Evolutionary conservation across 2,888 invertebrate genomes (phyloP), one percentile per base, ranked within the genome.

Genomic region (Esperia sulphurella): DNA sequence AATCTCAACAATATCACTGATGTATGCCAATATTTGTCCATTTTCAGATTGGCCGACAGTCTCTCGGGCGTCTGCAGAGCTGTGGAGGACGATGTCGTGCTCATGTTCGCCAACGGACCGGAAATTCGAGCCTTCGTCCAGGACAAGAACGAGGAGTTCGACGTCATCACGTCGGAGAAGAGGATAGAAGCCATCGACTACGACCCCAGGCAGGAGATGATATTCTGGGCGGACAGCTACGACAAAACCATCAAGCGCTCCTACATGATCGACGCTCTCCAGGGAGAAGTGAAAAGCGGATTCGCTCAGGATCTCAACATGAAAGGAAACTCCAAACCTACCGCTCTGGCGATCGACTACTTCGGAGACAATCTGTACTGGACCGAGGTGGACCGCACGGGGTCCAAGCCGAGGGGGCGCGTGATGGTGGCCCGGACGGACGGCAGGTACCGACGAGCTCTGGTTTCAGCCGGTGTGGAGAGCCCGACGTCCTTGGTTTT

Each of bases 201-300:
- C 66, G 96, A 98, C 79, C 95, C 96, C 0, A 91, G 91, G 50
- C 86, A 91, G 14, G 95, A 97, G 72, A 95, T 97, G 73, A 90
- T 99, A 48, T 99, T 97, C 90, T 99, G 99, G 98, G 96, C 97
- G 0, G 98, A 99, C 76, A 95, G 95, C 57, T 95, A 95, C 67
- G 95, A 96, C 52, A 95, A 95, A 74, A 95, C 95, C 1, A 97
- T 98, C 58, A 97, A 97, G 75, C 92, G 98, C 0, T 97, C 98
- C 0, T 96, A 95, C 75, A 95, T 98, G 93, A 92, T 97, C 1
- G 93, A 95, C 59, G 96, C 95, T 0, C 83, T 92, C 28, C 90
- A 93, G 52, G 95, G 96, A 3, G 91, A 94, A 70, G 96, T 93
- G 1, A 94, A 95, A 83, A 93, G 93, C 46, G 96, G 97, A 48